Conservation (phyloP, 1,140 invertebrate species). For the Brachionus rubens region DNA sequence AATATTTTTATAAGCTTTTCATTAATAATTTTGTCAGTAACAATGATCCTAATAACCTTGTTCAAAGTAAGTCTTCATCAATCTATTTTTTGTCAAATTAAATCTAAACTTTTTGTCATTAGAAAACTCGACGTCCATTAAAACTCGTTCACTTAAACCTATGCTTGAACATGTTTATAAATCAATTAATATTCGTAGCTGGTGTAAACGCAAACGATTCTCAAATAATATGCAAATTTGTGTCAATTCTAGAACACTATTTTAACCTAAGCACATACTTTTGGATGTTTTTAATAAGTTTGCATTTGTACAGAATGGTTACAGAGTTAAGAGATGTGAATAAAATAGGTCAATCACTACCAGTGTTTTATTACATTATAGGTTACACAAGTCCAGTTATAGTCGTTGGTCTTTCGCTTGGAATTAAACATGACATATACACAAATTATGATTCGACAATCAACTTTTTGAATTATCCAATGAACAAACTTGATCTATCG, state of each 20-base stretch:
- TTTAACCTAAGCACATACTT: constrained; percentile 81
- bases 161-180: constrained; percentile 78
- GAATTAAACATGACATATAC: constrained; percentile 41
- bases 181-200: constrained; percentile 75
- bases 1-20: constrained; percentile 11
- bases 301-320: constrained; percentile 88
- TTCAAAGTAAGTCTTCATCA: constrained; percentile 41
- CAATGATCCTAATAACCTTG: constrained; percentile 4
- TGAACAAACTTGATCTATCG: constrained; percentile 13
- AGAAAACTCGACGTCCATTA: constrained; percentile 67
- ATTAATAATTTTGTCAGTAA: neutral
- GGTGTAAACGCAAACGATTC: constrained; percentile 63
- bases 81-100: neutral
- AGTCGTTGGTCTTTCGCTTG: constrained; percentile 17
- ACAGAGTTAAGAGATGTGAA: constrained; percentile 93
- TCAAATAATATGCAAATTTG: constrained; percentile 73
- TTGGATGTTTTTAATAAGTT: constrained; percentile 84
- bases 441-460: constrained; percentile 33
- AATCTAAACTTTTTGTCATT: constrained; percentile 62
- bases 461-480: constrained; percentile 37
- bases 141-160: constrained; percentile 91
- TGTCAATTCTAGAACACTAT: constrained; percentile 87
- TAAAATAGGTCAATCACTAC: constrained; percentile 71
- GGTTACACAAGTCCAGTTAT: constrained; percentile 70
- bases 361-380: constrained; percentile 88